Percentiles rank a stretch among this genome's conserved stretches.
phyloP scores from a whole-genome alignment of 2,113 vertebrate species.

The Myocastor coypus region DNA sequence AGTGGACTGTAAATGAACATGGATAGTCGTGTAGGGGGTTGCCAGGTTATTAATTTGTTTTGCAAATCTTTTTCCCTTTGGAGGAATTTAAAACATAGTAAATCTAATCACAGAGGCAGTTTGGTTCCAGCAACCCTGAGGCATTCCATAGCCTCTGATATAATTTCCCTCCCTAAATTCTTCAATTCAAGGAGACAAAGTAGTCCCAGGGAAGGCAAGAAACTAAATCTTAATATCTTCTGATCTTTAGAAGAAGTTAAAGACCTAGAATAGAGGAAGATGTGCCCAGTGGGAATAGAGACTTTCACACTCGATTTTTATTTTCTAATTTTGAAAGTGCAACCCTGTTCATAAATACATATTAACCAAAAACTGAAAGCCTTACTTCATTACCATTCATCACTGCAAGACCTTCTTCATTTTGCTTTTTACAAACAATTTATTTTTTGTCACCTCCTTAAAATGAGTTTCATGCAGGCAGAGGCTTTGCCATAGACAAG shows the following conservation, averaged over 20 bases:
- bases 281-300: neutral
- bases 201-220: neutral
- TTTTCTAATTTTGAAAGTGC: neutral
- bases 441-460: neutral
- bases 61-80: neutral
- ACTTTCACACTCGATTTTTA: neutral
- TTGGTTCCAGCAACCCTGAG: neutral
- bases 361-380: neutral
- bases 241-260: neutral
- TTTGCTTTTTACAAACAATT: neutral
- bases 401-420: neutral
- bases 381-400: neutral
- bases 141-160: slow-evolving; percentile 7
- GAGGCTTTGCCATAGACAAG: neutral
- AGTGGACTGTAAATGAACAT: neutral
- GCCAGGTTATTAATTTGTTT: neutral
- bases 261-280: neutral
- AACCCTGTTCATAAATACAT: neutral
- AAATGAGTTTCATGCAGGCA: neutral
- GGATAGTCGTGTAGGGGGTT: too few relatives aligned
- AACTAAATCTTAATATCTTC: slow-evolving; percentile 4
- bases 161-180: slow-evolving; percentile 37
- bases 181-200: neutral
- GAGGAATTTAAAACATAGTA: neutral
- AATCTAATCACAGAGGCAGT: neutral